These are phyloP conservation scores for Tautogolabrus adspersus DNA, from an alignment of 2,113 vertebrate genomes.

Conservation along the genomic window DNA sequence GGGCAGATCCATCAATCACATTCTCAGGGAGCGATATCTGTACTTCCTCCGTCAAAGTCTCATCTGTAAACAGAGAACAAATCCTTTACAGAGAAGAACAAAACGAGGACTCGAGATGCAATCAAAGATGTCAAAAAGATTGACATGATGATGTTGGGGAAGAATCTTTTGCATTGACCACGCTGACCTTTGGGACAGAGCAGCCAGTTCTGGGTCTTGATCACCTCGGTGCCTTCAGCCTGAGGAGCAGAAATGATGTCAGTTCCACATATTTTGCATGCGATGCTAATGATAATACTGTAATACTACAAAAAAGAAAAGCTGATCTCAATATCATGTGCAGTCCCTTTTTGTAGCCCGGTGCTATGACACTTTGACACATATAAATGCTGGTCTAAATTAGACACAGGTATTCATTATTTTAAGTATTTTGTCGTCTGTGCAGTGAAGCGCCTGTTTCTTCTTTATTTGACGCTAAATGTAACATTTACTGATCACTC, in stretches of 20 bases:
- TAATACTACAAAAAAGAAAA: background rate
- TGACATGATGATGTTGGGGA: too few species aligned
- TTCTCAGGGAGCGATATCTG: constrained; percentile 64
- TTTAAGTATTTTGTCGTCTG: too few species aligned
- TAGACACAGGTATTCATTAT: background rate
- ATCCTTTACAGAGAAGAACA: background rate
- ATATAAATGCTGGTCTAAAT: background rate
- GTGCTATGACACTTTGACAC: too few species aligned
- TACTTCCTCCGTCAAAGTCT: constrained; percentile 55
- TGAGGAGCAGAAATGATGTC: constrained; percentile 20
- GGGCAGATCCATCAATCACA: constrained; percentile 73
- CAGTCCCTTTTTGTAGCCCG: too few species aligned
- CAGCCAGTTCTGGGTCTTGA: constrained; percentile 67
- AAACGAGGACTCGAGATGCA: background rate
- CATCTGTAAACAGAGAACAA: constrained; percentile 54
- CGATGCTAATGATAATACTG: too few species aligned
- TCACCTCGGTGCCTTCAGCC: constrained; percentile 75
- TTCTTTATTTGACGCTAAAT: too few species aligned
- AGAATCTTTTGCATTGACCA: background rate
- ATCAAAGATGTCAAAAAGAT: background rate
- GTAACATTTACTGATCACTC: too few species aligned
- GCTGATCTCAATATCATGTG: too few species aligned
- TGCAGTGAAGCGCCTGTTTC: too few species aligned
- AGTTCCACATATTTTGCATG: too few species aligned
- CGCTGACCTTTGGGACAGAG: constrained; percentile 74